These are phyloP conservation scores for Drosophila kurseongensis DNA, from an alignment of 1,140 invertebrate genomes.

Conservation along the genomic window DNA sequence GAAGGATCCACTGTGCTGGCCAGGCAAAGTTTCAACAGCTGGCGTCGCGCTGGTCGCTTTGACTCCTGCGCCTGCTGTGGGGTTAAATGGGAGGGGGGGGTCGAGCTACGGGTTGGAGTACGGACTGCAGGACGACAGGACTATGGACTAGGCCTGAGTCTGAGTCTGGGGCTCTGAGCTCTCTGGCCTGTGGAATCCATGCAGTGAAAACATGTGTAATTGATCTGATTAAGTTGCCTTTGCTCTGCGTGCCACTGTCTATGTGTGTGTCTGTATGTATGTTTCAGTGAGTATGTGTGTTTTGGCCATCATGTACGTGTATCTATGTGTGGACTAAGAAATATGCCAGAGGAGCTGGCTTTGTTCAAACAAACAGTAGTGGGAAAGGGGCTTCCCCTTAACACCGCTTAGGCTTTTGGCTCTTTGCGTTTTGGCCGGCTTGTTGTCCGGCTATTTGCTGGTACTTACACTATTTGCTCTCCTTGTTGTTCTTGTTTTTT, in stretches of 20 bases:
- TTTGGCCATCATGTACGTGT: too few relatives aligned
- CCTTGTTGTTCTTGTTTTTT: slow-evolving; percentile 20
- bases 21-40: slow-evolving; percentile 49
- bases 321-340: slow-evolving; percentile 39
- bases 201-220: slow-evolving; percentile 82
- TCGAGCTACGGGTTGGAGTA: neutral
- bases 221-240: slow-evolving; percentile 82
- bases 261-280: neutral
- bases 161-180: slow-evolving; percentile 23
- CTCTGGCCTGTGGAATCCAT: slow-evolving; percentile 63
- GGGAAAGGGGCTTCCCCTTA: neutral
- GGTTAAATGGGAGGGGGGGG: neutral
- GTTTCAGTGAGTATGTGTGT: neutral
- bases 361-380: slow-evolving; percentile 53
- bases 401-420: slow-evolving; percentile 36
- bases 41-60: slow-evolving; percentile 28
- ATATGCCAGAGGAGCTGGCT: slow-evolving; percentile 56
- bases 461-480: slow-evolving; percentile 47
- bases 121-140: neutral
- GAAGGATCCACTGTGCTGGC: slow-evolving; percentile 20
- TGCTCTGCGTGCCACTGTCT: slow-evolving; percentile 49
- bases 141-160: slow-evolving; percentile 28
- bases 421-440: slow-evolving; percentile 23
- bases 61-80: slow-evolving; percentile 15
- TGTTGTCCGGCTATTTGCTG: slow-evolving; percentile 67